phyloP scores from a whole-genome alignment of 2,113 vertebrate species.

The Varanus komodoensis region DNA sequence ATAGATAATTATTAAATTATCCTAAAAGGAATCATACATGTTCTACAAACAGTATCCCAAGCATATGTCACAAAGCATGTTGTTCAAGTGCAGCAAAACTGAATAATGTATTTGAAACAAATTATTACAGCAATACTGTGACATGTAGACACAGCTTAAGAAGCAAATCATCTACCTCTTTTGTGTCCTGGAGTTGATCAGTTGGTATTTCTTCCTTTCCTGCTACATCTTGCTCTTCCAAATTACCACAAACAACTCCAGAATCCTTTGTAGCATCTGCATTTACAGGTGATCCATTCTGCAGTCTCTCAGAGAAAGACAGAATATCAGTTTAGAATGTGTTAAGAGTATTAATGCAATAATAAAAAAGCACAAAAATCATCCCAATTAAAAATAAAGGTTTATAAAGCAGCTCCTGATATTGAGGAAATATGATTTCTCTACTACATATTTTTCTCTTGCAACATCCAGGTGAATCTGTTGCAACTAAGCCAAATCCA shows the following conservation, averaged over 20 bases:
- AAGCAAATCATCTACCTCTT: slow-evolving; percentile 62
- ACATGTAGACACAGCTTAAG: background rate
- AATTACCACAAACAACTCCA: slow-evolving; percentile 4
- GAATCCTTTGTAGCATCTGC: background rate
- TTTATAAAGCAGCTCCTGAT: background rate
- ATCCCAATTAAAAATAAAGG: background rate
- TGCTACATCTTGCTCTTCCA: slow-evolving; percentile 49
- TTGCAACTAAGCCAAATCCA: background rate
- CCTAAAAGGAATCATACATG: background rate
- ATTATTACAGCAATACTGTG: background rate
- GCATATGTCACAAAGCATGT: background rate
- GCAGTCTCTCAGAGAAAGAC: slow-evolving; percentile 70
- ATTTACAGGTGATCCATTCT: slow-evolving; percentile 33
- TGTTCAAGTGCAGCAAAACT: background rate
- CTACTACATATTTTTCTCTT: background rate
- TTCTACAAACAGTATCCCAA: background rate
- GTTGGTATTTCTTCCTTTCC: slow-evolving; percentile 56
- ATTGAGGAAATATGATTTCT: background rate
- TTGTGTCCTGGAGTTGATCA: slow-evolving; percentile 55
- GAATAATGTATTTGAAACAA: slow-evolving; percentile 5
- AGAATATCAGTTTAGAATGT: slow-evolving; percentile 56
- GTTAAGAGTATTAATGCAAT: background rate
- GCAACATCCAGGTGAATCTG: background rate
- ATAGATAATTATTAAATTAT: background rate
- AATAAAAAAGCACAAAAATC: background rate